Evolutionary conservation across 2,888 invertebrate genomes (phyloP).

Genomic region (Halocaridina rubra): DNA sequence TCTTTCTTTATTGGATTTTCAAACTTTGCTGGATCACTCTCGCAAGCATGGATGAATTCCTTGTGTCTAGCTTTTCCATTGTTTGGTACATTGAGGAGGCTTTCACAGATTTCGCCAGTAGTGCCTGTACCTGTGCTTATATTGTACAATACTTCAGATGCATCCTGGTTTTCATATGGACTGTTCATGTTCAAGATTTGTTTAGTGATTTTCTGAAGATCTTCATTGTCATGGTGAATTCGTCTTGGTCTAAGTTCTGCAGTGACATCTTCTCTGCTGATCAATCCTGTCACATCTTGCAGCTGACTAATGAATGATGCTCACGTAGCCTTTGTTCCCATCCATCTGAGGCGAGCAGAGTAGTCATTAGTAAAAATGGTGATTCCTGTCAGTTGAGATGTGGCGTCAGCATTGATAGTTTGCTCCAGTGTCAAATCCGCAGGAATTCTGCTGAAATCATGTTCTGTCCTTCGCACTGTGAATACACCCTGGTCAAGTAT

Average conservation of each 20-base stretch:
- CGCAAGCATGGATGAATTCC: too few species aligned
- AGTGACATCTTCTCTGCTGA: background rate
- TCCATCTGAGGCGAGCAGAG: background rate
- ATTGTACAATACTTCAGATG: background rate
- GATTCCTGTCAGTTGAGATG: background rate
- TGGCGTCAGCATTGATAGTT: background rate
- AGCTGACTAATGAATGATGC: too few species aligned
- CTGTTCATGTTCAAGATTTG: too few species aligned
- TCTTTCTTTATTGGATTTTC: too few species aligned
- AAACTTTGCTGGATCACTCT: too few species aligned
- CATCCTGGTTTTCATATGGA: background rate
- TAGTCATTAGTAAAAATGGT: background rate
- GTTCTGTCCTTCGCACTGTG: too few species aligned
- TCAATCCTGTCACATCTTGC: too few species aligned
- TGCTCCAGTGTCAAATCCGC: background rate
- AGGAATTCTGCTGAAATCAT: background rate
- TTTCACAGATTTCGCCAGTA: background rate
- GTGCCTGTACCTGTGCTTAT: background rate
- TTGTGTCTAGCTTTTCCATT: too few species aligned
- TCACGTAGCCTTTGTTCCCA: background rate
- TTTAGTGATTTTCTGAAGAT: background rate
- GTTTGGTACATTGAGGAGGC: background rate
- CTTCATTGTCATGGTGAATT: background rate
- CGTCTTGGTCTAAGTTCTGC: background rate
- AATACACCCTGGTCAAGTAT: too few species aligned